Percentiles rank a stretch among this genome's conserved stretches.
Conservation (phyloP, 2,888 invertebrate genomes). For the Meandrusa payeni region DNA sequence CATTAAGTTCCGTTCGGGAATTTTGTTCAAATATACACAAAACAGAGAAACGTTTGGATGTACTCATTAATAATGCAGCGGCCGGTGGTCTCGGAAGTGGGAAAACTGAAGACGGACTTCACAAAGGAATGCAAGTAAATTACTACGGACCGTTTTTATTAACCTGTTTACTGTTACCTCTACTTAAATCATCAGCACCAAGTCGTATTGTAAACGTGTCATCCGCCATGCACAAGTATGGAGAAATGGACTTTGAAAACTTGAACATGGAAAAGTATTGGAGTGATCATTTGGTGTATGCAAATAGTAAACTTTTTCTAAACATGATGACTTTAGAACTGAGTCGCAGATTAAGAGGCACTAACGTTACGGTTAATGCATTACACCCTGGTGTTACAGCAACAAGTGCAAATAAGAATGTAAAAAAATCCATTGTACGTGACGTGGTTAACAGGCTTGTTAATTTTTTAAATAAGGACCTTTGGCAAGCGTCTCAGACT, state of each 20-base stretch:
- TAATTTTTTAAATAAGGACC: constrained; percentile 75
- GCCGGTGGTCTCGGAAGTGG: constrained; percentile 69
- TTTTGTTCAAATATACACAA: constrained; percentile 79
- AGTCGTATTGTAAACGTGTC: constrained; percentile 78
- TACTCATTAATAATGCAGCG: constrained; percentile 83
- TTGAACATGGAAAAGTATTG: constrained; percentile 26
- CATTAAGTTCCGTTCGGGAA: constrained; percentile 70
- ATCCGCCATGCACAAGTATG: constrained; percentile 58
- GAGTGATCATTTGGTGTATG: constrained; percentile 26
- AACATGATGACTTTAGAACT: constrained; percentile 77
- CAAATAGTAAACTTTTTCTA: constrained; percentile 71
- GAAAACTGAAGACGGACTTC: constrained; percentile 84
- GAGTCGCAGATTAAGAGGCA: constrained; percentile 68
- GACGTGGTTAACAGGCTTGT: constrained; percentile 44
- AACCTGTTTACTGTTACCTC: constrained; percentile 81
- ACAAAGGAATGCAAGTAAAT: constrained; percentile 86
- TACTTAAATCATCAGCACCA: constrained; percentile 70
- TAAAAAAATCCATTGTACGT: constrained; percentile 65
- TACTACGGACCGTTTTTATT: constrained; percentile 87
- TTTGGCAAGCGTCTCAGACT: constrained; percentile 84
- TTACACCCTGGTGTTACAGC: constrained; percentile 81
- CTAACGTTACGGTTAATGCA: constrained; percentile 79
- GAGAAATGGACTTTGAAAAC: constrained; percentile 25
- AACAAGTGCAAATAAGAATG: constrained; percentile 83
- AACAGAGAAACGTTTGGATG: constrained; percentile 74